phyloP scores from a whole-genome alignment of 2,113 vertebrate genomes.

The Tachysurus fulvidraco region DNA sequence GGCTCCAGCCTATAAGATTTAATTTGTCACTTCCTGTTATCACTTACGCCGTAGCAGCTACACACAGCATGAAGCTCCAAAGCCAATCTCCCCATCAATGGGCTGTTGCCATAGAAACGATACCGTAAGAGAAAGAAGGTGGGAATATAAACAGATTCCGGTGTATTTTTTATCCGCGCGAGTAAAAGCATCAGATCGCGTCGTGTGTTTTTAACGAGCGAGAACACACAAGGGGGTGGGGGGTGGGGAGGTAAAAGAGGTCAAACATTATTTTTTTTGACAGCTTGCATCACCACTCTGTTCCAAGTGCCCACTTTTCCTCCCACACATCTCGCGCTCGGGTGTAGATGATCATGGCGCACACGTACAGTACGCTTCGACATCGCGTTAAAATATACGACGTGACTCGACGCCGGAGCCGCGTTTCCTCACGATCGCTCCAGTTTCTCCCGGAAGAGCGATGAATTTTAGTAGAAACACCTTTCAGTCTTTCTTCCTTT shows the following conservation, averaged over 20 bases:
- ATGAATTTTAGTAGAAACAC: neutral
- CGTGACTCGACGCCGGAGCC: neutral
- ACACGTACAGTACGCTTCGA: neutral
- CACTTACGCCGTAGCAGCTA: no score
- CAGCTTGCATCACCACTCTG: conserved; percentile 27
- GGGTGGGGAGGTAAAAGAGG: conserved; percentile 2
- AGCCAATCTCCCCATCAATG: no score
- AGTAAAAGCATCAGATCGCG: neutral
- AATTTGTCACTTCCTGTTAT: no score
- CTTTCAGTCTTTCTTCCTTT: neutral
- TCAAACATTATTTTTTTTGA: conserved; percentile 45
- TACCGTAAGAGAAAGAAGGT: no score
- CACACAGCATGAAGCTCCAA: no score
- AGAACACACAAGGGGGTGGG: neutral
- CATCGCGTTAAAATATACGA: neutral
- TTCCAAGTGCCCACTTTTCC: conserved; percentile 46
- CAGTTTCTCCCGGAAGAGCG: neutral
- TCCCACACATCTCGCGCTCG: conserved; percentile 28
- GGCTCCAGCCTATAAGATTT: no score
- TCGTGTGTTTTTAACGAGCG: neutral
- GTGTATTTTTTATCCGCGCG: neutral
- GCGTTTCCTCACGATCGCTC: neutral
- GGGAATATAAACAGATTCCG: no score
- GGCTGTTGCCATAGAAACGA: no score
- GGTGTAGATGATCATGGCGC: conserved; percentile 7